These are phyloP conservation scores for Entomyzon cyanotis DNA, from an alignment of 2,113 vertebrate genomes.

Conservation along the genomic window DNA sequence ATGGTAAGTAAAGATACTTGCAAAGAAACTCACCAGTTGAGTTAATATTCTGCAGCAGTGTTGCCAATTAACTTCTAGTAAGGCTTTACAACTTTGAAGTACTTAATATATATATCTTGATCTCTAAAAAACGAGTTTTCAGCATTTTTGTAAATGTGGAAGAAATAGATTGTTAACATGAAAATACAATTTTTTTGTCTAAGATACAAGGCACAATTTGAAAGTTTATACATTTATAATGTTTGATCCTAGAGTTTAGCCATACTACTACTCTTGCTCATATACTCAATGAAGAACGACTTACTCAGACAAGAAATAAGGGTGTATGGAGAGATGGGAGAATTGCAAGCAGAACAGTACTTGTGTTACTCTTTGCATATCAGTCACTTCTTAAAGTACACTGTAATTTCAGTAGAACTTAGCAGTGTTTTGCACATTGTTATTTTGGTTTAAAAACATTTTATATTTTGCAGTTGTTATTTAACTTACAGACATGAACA, in stretches of 20 bases:
- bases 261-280: neutral
- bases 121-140: neutral
- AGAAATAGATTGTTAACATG: neutral
- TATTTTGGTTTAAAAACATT: neutral
- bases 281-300: neutral
- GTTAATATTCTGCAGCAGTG: neutral
- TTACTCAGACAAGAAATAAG: neutral
- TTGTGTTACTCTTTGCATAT: neutral
- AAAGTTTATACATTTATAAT: neutral
- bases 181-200: neutral
- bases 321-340: neutral
- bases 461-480: neutral
- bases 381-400: neutral
- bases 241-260: neutral
- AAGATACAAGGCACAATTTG: neutral
- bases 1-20: neutral
- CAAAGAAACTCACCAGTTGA: neutral
- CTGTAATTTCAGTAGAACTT: neutral
- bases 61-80: neutral
- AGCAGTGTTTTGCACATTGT: neutral
- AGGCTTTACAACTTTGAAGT: neutral
- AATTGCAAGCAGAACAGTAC: neutral
- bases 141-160: neutral
- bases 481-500: constrained; percentile 12
- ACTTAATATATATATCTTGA: neutral